Base-by-base conservation (phyloP, 2,888 invertebrate genomes). In the Sthenelais limicola region DNA sequence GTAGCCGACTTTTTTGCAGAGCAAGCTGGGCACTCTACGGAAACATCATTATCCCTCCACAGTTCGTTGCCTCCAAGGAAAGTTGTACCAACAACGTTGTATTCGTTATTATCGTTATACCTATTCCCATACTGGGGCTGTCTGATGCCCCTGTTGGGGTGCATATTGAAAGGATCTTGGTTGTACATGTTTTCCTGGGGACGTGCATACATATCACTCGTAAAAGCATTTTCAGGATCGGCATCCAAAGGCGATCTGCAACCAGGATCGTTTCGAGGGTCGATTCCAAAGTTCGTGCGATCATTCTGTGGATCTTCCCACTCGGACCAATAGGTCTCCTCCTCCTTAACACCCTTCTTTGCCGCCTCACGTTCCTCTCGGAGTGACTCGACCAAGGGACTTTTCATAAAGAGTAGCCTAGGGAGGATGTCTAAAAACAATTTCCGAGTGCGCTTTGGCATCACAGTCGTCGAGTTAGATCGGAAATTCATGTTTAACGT, bases 401-500 rank as follows among this genome's bases (percentile, higher is more conserved):
- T 91, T 83, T 94, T 92, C 94, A 97, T 97, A 81, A 96, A 94
- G 75, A 71, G 48, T 3, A 71, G 12, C 3, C 38, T 62, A 1
- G 71, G 62, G 9, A 71, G 58, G n/a, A 71, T 62, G 9, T 62
- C 48, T 26, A 71, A 35, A 35, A 71, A 71, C 7, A 71, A 32
- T 35, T 26, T 48, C 30, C 49, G 56, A 7, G 62, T 48, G 26
- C 43, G 66, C 1, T 62, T 48, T 28, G 62, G 62, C 62, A 71
- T 43, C 47, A 49, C 28, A 32, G 48, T 48, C 1, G 98, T 99
- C 89, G 98, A 96, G 54, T 98, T 97, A 69, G 97, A 97, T 68
- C 98, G 94, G 90, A 98, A 70, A 30, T 52, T 32, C 1, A 56
- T 30, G 21, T 70, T 70, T 26, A 54, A 30, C 26, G 43, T 56